Base-by-base conservation (phyloP, 2,888 invertebrate genomes). In the Drosophila neonasuta region DNA sequence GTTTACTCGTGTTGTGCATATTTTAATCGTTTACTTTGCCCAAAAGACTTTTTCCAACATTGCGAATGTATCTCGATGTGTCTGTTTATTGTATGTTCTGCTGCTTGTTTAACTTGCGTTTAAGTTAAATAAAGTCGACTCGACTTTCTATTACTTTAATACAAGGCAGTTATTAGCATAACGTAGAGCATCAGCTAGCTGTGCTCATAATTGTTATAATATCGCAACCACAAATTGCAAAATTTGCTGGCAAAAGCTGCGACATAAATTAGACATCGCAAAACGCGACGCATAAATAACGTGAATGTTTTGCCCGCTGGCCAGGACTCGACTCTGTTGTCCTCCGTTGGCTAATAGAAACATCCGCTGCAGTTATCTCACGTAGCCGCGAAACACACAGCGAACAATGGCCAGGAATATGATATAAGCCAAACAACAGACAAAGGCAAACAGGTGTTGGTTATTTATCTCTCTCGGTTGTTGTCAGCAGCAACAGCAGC, bases 1-100 rank as follows among this genome's bases (percentile, higher is more conserved):
- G 88, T 89, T 89, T 89, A 89, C 89, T 89, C 87, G 83, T 89
- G 89, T 89, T 89, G 89, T 89, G 89, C 89, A 89, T 89, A 89
- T 89, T 89, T 89, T 89, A 89, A 89, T 89, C 89, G 89, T 88
- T 88, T 88, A 79, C 85, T 88, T 87, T 88, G 80, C 77, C 77
- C 79, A 74, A 74, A 74, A 67, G 68, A 71, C 80, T 80, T 79
- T 85, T 79, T 84, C 73, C 73, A 71, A 64, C 68, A 71, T 60
- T 54, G 56, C 36, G 51, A 46, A 52, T 51, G 49, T 51, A 32
- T 48, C 17, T 20, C 11, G 36, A 17, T 60, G 29, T 64, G 64
- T 48, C 24, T 52, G 30, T 68, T 30, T 52, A 36, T n/a, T 36
- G n/a, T 36, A 36, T 11, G 34, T 34, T 34, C 34, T 11, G 54